Percentiles rank a stretch among this genome's conserved stretches.
Conservation (phyloP, 2,113 vertebrate genomes). For the Prietella phreatophila region DNA sequence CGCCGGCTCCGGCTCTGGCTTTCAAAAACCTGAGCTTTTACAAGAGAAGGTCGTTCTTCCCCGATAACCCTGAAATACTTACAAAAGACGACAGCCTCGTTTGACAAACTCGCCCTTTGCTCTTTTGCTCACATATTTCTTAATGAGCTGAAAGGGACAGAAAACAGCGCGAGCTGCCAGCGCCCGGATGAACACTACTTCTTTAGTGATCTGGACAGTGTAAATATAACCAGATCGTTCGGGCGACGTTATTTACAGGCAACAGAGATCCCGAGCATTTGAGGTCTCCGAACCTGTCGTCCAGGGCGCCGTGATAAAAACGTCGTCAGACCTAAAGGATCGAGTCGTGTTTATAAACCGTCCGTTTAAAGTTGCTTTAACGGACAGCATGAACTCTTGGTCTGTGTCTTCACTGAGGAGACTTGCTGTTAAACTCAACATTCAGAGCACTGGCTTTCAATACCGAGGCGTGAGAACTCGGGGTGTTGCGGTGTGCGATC, state of each 20-base stretch:
- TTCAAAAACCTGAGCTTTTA: background rate
- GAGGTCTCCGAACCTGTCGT: background rate
- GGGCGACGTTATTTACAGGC: background rate
- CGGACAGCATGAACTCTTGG: background rate
- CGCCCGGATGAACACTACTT: background rate
- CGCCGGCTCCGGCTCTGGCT: background rate
- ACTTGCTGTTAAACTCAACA: background rate
- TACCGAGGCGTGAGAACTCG: background rate
- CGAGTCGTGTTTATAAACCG: background rate
- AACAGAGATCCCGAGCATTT: background rate
- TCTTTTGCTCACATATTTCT: slow-evolving; percentile 5
- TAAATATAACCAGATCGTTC: background rate
- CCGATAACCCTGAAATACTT: slow-evolving; percentile 20
- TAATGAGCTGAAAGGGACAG: slow-evolving; percentile 20
- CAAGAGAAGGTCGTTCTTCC: background rate
- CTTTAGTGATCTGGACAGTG: background rate
- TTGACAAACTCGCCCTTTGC: slow-evolving; percentile 10
- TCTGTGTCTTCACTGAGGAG: background rate
- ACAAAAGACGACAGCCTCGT: background rate
- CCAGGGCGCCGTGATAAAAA: background rate
- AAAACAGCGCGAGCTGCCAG: background rate
- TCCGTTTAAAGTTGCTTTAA: slow-evolving; percentile 2
- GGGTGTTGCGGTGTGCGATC: background rate
- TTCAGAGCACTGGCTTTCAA: background rate
- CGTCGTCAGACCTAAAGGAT: background rate